Percentiles rank a stretch among this genome's conserved stretches.
These are phyloP conservation scores for Halictus rubicundus DNA, from an alignment of 1,140 invertebrate species.

Conservation along the genomic window DNA sequence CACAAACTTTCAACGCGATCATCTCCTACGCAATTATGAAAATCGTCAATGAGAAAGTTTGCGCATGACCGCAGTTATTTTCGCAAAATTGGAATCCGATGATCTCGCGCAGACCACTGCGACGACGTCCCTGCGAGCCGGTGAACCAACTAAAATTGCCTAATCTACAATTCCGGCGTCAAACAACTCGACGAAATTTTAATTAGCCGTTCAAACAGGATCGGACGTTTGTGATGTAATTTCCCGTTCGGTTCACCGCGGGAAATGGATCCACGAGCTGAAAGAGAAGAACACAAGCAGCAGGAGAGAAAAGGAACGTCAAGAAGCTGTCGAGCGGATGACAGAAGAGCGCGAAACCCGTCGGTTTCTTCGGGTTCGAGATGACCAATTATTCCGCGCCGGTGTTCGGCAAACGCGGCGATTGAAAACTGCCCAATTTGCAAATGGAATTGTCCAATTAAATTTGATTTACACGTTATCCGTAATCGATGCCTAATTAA, in stretches of 20 bases:
- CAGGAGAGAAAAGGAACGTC: background rate
- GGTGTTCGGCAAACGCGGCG: background rate
- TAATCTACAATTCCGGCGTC: background rate
- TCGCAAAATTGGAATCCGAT: background rate
- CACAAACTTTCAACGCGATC: too few relatives aligned
- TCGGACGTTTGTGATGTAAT: background rate
- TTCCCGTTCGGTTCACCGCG: conserved; percentile 23
- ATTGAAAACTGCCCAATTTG: conserved; percentile 23
- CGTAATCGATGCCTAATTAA: conserved; percentile 52
- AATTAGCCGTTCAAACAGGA: conserved; percentile 7
- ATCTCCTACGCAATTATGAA: too few relatives aligned
- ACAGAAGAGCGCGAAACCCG: background rate
- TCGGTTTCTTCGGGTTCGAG: background rate
- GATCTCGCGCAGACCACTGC: background rate
- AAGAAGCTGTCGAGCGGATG: background rate
- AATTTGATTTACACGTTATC: conserved; percentile 36
- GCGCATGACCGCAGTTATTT: too few relatives aligned
- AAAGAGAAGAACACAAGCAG: too few relatives aligned
- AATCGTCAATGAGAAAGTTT: too few relatives aligned
- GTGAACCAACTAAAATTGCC: background rate
- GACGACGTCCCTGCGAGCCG: too few relatives aligned
- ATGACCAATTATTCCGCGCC: background rate
- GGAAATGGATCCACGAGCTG: background rate
- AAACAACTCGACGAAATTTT: conserved; percentile 14
- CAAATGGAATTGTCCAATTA: conserved; percentile 39